Conservation (phyloP, 2,113 vertebrate species). For the Boleophthalmus pectinirostris region DNA sequence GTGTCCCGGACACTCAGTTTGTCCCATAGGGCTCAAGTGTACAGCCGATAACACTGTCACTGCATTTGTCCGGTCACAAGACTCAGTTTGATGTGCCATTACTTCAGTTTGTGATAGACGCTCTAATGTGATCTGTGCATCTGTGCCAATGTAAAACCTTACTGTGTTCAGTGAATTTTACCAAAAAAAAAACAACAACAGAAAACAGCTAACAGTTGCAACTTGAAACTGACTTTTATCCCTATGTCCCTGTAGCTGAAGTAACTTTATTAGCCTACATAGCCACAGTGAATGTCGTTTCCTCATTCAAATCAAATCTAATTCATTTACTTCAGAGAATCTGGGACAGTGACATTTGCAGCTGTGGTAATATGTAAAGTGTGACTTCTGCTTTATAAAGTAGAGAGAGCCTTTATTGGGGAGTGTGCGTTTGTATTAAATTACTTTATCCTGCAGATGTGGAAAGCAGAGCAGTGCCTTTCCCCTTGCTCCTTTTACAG, state of each 20-base stretch:
- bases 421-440: conserved; percentile 35
- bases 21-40: background rate
- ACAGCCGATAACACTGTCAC: conserved; percentile 51
- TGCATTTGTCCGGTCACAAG: conserved; percentile 40
- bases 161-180: background rate
- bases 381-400: conserved; percentile 34
- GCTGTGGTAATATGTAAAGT: conserved; percentile 30
- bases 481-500: conserved; percentile 20
- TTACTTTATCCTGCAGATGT: conserved; percentile 38
- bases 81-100: conserved; percentile 19
- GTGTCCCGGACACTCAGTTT: conserved; percentile 58
- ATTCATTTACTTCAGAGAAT: conserved; percentile 18
- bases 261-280: conserved; percentile 9
- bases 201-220: too few relatives aligned
- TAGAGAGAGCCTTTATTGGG: conserved; percentile 13
- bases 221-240: background rate
- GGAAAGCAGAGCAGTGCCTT: conserved; percentile 7
- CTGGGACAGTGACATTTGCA: conserved; percentile 22
- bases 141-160: background rate
- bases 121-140: background rate
- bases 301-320: conserved; percentile 19
- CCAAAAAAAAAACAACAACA: too few relatives aligned
- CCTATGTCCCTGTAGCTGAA: background rate
- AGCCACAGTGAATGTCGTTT: conserved; percentile 23
- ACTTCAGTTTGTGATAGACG: conserved; percentile 13